A percentile compares a stretch with the other conserved stretches of the same genome.
Conservation (phyloP, 53 echinoderm and acorn worm species). For the Holothuria scabra region DNA sequence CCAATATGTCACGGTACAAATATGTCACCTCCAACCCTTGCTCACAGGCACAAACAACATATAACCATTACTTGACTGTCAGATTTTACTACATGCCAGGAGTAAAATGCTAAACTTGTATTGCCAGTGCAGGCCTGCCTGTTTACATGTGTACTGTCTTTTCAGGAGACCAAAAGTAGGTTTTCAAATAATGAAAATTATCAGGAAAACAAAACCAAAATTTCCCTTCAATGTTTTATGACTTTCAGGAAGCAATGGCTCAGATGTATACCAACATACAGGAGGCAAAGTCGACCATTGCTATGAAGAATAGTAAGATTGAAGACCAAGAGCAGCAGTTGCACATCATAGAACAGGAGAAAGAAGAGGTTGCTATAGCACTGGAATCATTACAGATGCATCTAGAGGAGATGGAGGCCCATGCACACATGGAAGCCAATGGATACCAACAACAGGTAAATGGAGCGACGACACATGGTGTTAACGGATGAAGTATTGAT, state of each 20-base stretch:
- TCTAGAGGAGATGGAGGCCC: constrained; percentile 56
- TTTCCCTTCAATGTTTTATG: no score
- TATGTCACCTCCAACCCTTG: no score
- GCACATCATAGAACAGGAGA: constrained; percentile 50
- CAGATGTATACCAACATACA: constrained; percentile 68
- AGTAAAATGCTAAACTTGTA: no score
- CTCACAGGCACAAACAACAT: no score
- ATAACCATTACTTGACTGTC: no score
- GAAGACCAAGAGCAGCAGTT: constrained; percentile 61
- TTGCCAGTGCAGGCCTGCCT: no score
- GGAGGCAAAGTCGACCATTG: constrained; percentile 54
- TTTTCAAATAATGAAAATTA: no score
- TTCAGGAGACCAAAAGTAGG: no score
- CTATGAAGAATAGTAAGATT: constrained; percentile 41
- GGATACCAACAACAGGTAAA: constrained; percentile 76
- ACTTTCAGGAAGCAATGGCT: constrained; percentile 76
- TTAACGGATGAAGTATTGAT: not conserved
- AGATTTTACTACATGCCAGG: no score
- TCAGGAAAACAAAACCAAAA: no score
- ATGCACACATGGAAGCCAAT: constrained; percentile 51
- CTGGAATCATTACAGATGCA: constrained; percentile 58
- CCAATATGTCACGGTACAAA: no score
- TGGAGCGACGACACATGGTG: not conserved
- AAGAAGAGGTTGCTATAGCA: constrained; percentile 54
- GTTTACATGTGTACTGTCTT: no score